Base-by-base conservation (phyloP, 35 echinoderm and acorn worm genomes). In the Diadema setosum region DNA sequence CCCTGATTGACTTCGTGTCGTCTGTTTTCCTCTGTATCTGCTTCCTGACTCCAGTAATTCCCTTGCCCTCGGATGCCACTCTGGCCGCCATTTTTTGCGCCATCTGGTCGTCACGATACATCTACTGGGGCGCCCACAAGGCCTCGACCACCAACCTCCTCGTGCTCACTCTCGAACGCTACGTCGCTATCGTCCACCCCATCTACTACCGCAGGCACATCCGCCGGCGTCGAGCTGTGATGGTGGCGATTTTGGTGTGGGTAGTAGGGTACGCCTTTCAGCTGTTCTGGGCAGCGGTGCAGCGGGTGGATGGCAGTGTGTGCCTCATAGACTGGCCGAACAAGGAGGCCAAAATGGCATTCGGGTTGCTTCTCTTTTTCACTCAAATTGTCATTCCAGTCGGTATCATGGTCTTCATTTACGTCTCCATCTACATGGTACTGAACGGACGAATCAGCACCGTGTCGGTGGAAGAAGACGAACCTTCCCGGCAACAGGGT, bases 1-100 rank as follows among this genome's bases (percentile, higher is more conserved):
- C 94, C 17, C 33, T 96, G 5, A 81, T 88, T 3, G 94, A 96
- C 58, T 84, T 96, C n/a, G 6, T 32, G 4, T 88, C 82, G 52
- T 92, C 90, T 33, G 6, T 91, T 2, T 58, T 96, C 11, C 69
- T 96, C 3, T 9, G 84, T 39, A 23, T 69, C 25, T 26, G 32
- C 4, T 96, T 96, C 65, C 30, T 67, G 27, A 34, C 63, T 32
- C 27, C 63, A n/a, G 27, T 34, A 26, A 11, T 67, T 8, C 21
- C 63, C 46, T 0, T 80, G 25, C 67, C 90, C 12, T 36, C 36
- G 12, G 37, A 55, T n/a, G 55, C 42, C 49, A 37, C 50, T 34
- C 34, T 60, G 17, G 45, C 82, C 16, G 16, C 40, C 11, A 2
- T 55, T 33, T 9, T 85, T n/a, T 91, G 90, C 67, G 73, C 49